Evolutionary conservation across 2,113 vertebrate genomes (phyloP), one percentile per base, ranked within the genome.

Genomic region (Aptenodytes forsteri): DNA sequence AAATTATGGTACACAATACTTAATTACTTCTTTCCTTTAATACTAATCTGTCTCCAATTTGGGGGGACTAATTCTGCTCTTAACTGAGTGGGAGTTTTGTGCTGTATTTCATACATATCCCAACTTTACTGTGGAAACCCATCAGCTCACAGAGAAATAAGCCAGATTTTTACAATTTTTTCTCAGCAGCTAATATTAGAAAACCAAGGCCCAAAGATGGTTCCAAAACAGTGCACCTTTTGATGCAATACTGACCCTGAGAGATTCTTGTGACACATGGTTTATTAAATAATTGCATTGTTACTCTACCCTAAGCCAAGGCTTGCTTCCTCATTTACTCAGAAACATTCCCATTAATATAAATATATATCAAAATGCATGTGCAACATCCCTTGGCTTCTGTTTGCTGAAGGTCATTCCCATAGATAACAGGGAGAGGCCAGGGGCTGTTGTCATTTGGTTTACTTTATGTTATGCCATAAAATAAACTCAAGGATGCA

Each of bases 401-500:
- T 67, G 16, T 90, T 90, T 91, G 87, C 67, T 75, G 78, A 96
- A 97, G 87, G 77, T 89, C 96, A 81, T 79, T 90, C 32, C 46
- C 61, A 62, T 20, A 88, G 86, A 93, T 92, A 97, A 93, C 93
- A 89, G 46, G 19, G 42, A 92, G 65, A 89, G 6, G 9, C 34
- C 38, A 73, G 64, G 55, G 49, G 44, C 73, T 89, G 70, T 49
- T 97, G 75, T 79, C 44, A 82, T 82, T 93, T 85, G 82, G 83
- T 87, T 95, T 94, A 93, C 69, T 95, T 93, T 77, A 76, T 82
- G 62, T 36, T 84, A 21, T 61, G 77, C n/a, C 29, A n/a, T 91
- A 91, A 96, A 96, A 93, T 93, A 96, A 95, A 92, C 87, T 92
- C 89, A 96, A 92, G 92, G 95, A 95, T 95, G 77, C 77, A 83